phyloP scores from a whole-genome alignment of 2,797 vertebrate genomes.

The Gallinago nigripennis region DNA sequence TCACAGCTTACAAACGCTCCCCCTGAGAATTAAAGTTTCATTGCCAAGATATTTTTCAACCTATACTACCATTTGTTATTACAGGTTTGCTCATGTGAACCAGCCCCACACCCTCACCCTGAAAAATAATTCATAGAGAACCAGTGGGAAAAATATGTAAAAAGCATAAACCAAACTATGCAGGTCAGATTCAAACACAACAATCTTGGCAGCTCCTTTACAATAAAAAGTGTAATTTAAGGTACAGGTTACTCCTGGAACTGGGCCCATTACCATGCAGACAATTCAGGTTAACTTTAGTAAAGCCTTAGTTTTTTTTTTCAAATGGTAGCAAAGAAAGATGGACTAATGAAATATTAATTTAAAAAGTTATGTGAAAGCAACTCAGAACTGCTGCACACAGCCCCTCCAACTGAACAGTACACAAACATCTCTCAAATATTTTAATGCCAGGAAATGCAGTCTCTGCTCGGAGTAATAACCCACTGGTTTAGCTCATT shows the following conservation, averaged over 20 bases:
- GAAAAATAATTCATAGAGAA: slow-evolving; percentile 15
- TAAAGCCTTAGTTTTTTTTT: neutral
- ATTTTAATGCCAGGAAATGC: slow-evolving; percentile 74
- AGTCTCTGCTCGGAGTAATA: slow-evolving; percentile 65
- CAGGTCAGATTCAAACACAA: slow-evolving; percentile 30
- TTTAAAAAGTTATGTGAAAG: neutral
- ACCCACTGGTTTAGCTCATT: slow-evolving; percentile 72
- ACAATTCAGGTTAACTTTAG: neutral
- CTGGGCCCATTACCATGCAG: neutral
- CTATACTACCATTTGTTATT: slow-evolving; percentile 12
- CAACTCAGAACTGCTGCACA: neutral
- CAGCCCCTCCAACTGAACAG: slow-evolving; percentile 10
- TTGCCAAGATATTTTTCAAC: slow-evolving; percentile 33
- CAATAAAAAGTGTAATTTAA: neutral
- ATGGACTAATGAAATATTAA: neutral
- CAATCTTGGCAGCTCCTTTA: neutral
- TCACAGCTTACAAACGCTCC: slow-evolving; percentile 39
- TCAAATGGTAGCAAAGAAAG: neutral
- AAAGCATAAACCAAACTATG: neutral
- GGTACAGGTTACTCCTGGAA: neutral
- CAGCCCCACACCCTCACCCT: neutral
- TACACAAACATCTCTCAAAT: slow-evolving; percentile 59
- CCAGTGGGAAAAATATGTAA: neutral
- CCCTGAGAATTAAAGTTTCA: neutral
- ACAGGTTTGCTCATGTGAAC: slow-evolving; percentile 11